Base-by-base conservation (phyloP, 2,113 vertebrate species). In the Nettapus auritus region DNA sequence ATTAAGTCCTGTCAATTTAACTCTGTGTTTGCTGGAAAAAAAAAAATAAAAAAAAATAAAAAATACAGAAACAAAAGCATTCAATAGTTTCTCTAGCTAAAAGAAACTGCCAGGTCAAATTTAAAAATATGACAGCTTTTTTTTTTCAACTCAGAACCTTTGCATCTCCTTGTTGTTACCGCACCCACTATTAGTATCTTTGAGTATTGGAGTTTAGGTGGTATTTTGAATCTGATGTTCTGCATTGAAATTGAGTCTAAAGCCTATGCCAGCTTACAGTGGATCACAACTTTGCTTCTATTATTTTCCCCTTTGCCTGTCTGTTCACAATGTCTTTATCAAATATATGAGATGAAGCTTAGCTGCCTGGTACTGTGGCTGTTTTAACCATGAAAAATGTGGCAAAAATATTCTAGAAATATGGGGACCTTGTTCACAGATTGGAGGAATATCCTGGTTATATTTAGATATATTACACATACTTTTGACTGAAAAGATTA, bases 1-100 rank as follows among this genome's bases (percentile, higher is more conserved):
- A 91, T 82, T 55, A 96, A 97, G 67, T 48, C 40, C 26, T 84
- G 93, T 94, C 97, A 86, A 64, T 46, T 93, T 92, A 94, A 94
- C 91, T 68, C 48, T 94, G 28, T 70, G 7, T 26, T 90, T 88
- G 77, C 77, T 74, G 63, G 73, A 79, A 55, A 8, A 76, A 6
- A 3, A 74, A 29, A 2, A 17, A 48, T 12, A 8, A 76, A 6
- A 3, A 74, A 29, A 2, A 17, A 48, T 12, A n/a, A 63, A 78
- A 76, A 70, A 10, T 28, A 36, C 2, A 19, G 29, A 26, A n/a
- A 50, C 36, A 3, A 3, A 50, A 25, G 16, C 9, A 5, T 11
- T 70, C 33, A 48, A 2, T 15, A 33, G 8, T 26, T 63, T 53
- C 22, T 75, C 11, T 26, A 14, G 16, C 8, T 74, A n/a, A 87